phyloP scores from a whole-genome alignment of 2,888 invertebrate genomes.

The Stratiomys singularior region DNA sequence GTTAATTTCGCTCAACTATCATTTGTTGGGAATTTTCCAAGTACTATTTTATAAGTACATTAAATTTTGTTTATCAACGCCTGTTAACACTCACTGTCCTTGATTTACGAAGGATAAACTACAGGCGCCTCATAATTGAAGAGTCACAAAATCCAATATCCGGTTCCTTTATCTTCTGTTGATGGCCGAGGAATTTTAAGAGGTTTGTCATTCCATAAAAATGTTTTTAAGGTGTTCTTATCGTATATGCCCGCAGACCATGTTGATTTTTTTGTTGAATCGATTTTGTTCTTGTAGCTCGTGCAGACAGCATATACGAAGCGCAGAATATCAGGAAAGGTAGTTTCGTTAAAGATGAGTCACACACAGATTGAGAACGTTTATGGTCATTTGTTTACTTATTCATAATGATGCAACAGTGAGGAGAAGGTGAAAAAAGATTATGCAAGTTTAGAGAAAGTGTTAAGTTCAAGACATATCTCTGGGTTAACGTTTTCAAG shows the following conservation, averaged over 20 bases:
- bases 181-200: conserved; percentile 49
- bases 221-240: conserved; percentile 41
- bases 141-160: conserved; percentile 36
- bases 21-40: no score
- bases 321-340: not conserved
- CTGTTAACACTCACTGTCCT: not conserved
- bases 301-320: not conserved
- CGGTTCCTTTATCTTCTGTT: conserved; percentile 48
- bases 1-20: no score
- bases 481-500: no score
- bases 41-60: no score
- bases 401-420: not conserved
- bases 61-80: no score
- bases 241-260: conserved; percentile 7
- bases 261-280: not conserved
- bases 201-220: conserved; percentile 48
- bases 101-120: conserved; percentile 3
- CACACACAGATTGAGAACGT: conserved; percentile 18
- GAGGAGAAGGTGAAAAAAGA: no score
- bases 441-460: no score
- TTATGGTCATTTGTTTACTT: conserved; percentile 18
- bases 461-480: no score
- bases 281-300: not conserved
- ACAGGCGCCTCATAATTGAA: conserved; percentile 37
- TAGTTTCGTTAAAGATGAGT: not conserved